Base-by-base conservation (phyloP, 1,140 invertebrate species). In the Tetragonula clypearis region DNA sequence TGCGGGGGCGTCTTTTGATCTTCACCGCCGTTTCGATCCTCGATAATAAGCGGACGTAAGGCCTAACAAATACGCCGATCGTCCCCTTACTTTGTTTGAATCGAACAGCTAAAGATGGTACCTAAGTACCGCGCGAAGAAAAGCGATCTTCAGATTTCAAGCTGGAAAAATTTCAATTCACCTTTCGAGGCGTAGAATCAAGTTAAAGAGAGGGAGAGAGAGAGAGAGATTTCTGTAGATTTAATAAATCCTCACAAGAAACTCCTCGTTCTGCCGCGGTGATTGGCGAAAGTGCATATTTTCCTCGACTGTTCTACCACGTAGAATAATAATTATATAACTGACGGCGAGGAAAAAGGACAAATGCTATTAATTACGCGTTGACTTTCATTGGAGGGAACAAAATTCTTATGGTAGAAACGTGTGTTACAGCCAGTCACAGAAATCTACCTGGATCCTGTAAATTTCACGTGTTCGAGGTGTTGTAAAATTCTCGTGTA, bases 1-100 rank as follows among this genome's bases (percentile, higher is more conserved):
- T 81, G 88, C 92, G 88, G 90, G 89, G 90, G 91, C 88, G 88
- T 89, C 90, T 86, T 92, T 92, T 92, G 91, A 92, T 92, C 84
- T 79, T 79, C 69, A 66, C 85, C 85, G 83, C 82, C 81, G 55
- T 65, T 84, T 60, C 71, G 65, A 69, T 72, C 77, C 68, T 79
- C 23, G 49, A 80, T 72, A 35, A 26, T 49, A 2, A 75, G 69
- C 79, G 79, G 55, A 86, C 68, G 71, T 79, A 35, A n/a, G 1
- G 1, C 8, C 2, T 2, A 6, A 53, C 23, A 26, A 53, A 19
- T 6, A 8, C 15, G 1, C 6, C 23, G n/a, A n/a, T 53, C 41
- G 23, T 53, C 15, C 15, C 14, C 26, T 23, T 5, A 11, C 9
- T 62, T 62, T 23, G 41, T 71, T 41, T 26, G 14, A 56, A 79